Percentiles rank a stretch among this genome's conserved stretches.
phyloP scores from a whole-genome alignment of 1,140 invertebrate species.

The Acromyrmex echinatior region DNA sequence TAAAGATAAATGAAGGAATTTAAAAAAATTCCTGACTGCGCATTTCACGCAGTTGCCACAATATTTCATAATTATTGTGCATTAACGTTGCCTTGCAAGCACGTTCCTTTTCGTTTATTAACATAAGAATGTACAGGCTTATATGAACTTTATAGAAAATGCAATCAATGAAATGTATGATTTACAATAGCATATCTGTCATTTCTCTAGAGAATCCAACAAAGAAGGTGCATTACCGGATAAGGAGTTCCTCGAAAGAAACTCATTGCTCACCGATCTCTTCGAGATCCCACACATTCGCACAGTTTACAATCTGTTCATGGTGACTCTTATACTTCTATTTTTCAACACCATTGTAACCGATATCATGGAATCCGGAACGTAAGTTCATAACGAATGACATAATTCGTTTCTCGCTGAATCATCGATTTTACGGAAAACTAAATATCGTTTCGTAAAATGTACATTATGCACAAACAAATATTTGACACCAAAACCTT shows the following conservation, averaged over 20 bases:
- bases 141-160: too few relatives aligned
- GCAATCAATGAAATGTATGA: too few relatives aligned
- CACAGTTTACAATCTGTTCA: conserved; percentile 94
- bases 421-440: neutral
- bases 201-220: conserved; percentile 61
- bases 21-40: neutral
- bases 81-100: too few relatives aligned
- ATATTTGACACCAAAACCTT: too few relatives aligned
- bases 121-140: neutral
- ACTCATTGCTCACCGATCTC: conserved; percentile 93
- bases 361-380: conserved; percentile 91
- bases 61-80: neutral
- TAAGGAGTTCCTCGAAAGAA: conserved; percentile 90
- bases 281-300: conserved; percentile 93
- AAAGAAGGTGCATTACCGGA: conserved; percentile 83
- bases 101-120: neutral
- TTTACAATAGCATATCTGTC: too few relatives aligned
- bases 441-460: neutral
- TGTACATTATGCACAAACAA: neutral
- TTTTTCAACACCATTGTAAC: conserved; percentile 91
- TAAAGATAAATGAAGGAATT: neutral
- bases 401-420: neutral
- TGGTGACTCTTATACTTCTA: conserved; percentile 92
- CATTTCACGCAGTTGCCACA: neutral
- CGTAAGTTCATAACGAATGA: conserved; percentile 87